Percentiles rank a stretch among this genome's conserved stretches.
Conservation (phyloP, 1,140 invertebrate species). For the Aphidius ervi region DNA sequence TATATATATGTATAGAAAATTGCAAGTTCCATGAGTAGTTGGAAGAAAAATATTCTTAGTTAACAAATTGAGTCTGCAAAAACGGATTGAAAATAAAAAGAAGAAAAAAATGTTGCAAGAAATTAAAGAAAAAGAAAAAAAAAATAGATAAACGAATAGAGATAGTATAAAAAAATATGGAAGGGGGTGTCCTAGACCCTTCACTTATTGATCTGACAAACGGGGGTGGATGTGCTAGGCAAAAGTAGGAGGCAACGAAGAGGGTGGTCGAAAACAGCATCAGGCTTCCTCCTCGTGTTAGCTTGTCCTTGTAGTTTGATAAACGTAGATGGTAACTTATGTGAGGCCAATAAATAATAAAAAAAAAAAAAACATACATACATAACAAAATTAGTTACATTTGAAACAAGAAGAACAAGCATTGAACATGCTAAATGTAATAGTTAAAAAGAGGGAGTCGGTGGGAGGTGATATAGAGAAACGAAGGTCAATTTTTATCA, state of each 20-base stretch:
- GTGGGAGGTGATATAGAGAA: no score
- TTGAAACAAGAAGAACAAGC: no score
- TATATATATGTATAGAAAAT: no score
- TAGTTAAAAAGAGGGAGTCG: no score
- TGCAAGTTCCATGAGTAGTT: no score
- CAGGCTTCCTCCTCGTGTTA: slow-evolving; percentile 17
- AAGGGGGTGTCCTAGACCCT: slow-evolving; percentile 34
- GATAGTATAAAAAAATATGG: not conserved
- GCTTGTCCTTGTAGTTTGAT: slow-evolving; percentile 14
- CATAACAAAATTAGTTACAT: no score
- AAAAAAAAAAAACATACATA: no score
- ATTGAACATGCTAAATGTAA: no score
- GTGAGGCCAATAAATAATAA: no score
- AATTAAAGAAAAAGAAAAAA: not conserved
- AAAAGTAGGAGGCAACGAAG: slow-evolving; percentile 22
- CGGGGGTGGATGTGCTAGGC: slow-evolving; percentile 18
- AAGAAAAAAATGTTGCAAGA: not conserved
- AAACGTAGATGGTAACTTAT: no score
- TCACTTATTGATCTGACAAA: slow-evolving; percentile 43
- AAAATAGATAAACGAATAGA: not conserved
- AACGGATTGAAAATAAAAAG: not conserved
- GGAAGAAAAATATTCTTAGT: no score
- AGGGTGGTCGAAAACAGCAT: slow-evolving; percentile 26
- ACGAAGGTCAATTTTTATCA: slow-evolving; percentile 31
- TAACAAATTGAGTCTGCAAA: slow-evolving; percentile 3